Evolutionary conservation across 2,888 invertebrate genomes (phyloP).

Genomic region (Megalurothrips usitatus): DNA sequence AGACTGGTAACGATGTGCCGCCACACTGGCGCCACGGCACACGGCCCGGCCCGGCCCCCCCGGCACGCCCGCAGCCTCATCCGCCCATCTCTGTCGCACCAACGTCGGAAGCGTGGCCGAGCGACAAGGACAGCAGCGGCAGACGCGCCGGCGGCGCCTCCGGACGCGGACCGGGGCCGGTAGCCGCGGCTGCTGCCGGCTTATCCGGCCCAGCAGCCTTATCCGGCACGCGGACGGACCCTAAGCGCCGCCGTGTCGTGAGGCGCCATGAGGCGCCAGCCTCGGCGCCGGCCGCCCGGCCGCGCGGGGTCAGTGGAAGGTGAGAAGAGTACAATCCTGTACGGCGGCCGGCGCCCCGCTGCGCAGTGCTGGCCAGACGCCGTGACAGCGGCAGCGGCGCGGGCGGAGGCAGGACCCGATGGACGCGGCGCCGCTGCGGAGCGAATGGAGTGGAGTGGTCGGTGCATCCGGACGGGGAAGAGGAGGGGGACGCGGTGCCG

Average conservation of each 20-base stretch:
- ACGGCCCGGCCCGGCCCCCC: not conserved
- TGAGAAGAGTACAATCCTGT: not conserved
- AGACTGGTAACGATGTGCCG: slow-evolving; percentile 16
- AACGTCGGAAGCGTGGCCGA: not conserved
- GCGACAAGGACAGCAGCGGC: not conserved
- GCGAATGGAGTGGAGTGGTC: not conserved
- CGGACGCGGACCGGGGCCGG: not conserved
- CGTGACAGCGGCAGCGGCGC: too few relatives aligned
- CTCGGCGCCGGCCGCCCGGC: too few relatives aligned
- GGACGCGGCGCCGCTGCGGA: not conserved
- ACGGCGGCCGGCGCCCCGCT: not conserved
- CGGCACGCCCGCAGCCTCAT: not conserved
- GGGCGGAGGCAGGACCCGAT: too few relatives aligned
- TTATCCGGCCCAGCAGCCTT: too few relatives aligned
- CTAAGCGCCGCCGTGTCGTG: too few relatives aligned
- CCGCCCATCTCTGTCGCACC: not conserved
- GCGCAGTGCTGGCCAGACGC: not conserved
- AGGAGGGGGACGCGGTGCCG: too few relatives aligned
- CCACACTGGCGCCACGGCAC: slow-evolving; percentile 7
- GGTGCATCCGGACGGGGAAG: too few relatives aligned
- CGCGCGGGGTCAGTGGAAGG: not conserved
- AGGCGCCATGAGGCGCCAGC: too few relatives aligned
- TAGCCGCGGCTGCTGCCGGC: too few relatives aligned
- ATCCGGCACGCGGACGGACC: too few relatives aligned
- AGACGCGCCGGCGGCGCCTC: not conserved